Conservation (phyloP, 30 jellyfish, hydroid and myxozoan genomes). For the Cassiopea xamachana region DNA sequence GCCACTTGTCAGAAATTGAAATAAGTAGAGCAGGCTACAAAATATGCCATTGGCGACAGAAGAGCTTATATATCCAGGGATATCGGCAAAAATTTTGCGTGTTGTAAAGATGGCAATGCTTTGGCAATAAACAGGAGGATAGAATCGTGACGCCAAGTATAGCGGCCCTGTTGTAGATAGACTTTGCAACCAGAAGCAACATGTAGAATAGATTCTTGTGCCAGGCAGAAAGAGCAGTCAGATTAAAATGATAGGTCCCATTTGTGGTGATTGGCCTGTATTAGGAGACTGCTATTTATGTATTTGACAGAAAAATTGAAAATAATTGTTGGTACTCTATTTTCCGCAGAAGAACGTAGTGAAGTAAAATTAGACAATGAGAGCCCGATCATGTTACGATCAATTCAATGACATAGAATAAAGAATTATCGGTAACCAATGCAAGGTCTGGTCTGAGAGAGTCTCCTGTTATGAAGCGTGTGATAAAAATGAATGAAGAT, state of each 20-base stretch:
- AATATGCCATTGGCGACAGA: background rate
- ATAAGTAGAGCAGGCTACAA: background rate
- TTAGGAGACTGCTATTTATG: conserved; percentile 12
- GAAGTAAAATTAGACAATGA: background rate
- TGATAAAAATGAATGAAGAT: too few relatives aligned
- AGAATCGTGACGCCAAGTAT: conserved; percentile 51
- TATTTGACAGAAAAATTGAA: conserved; percentile 28
- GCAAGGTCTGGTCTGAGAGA: too few relatives aligned
- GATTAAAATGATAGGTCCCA: conserved; percentile 16
- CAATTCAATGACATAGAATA: too few relatives aligned
- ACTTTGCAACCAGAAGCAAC: conserved; percentile 43
- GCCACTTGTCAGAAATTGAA: background rate
- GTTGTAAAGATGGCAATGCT: background rate
- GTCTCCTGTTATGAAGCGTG: too few relatives aligned
- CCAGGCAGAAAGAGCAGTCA: conserved; percentile 38
- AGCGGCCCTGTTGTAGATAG: conserved; percentile 42
- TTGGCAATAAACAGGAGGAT: conserved; percentile 12
- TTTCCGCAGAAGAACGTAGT: background rate
- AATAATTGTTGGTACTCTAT: conserved; percentile 1
- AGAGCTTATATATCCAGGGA: background rate
- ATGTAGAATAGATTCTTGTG: conserved; percentile 36
- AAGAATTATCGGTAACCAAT: too few relatives aligned
- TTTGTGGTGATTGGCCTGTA: background rate
- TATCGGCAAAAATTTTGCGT: background rate
- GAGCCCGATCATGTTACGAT: too few relatives aligned